Conservation (phyloP, 2,113 vertebrate species). For the Australoheros scitulus region DNA sequence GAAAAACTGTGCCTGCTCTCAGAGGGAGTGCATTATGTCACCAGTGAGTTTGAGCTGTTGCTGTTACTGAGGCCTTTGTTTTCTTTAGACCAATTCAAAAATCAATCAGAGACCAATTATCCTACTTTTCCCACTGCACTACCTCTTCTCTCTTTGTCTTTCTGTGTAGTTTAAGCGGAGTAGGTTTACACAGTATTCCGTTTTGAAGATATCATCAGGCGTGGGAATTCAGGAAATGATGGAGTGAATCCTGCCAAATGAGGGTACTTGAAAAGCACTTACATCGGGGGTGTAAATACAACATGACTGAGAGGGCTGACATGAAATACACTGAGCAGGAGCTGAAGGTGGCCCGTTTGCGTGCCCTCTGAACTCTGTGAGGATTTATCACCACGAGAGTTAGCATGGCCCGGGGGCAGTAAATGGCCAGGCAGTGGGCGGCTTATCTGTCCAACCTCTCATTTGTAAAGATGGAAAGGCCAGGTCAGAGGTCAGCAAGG, state of each 20-base stretch:
- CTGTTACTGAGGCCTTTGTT: slow-evolving; percentile 54
- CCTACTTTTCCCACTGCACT: neutral
- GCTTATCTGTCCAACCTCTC: slow-evolving; percentile 78
- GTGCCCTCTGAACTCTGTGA: slow-evolving; percentile 75
- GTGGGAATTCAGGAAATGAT: slow-evolving; percentile 55
- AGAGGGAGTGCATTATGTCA: slow-evolving; percentile 76
- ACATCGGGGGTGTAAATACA: slow-evolving; percentile 64
- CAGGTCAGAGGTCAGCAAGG: slow-evolving; percentile 77
- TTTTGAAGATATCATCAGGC: slow-evolving; percentile 24
- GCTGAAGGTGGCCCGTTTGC: slow-evolving; percentile 72
- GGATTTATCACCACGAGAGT: slow-evolving; percentile 77
- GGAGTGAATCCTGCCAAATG: slow-evolving; percentile 36
- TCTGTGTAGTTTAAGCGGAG: slow-evolving; percentile 33
- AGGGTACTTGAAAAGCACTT: slow-evolving; percentile 73
- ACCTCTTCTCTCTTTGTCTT: slow-evolving; percentile 1
- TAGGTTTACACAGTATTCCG: slow-evolving; percentile 46
- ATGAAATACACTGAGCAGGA: slow-evolving; percentile 70
- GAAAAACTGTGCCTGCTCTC: slow-evolving; percentile 69
- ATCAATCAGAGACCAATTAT: slow-evolving; percentile 34
- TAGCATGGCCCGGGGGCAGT: slow-evolving; percentile 70
- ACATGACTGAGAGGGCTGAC: slow-evolving; percentile 62
- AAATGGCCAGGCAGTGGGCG: slow-evolving; percentile 67
- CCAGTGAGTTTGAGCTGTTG: slow-evolving; percentile 48
- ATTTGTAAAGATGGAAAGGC: slow-evolving; percentile 81
- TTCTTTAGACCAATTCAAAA: slow-evolving; percentile 11